phyloP scores from a whole-genome alignment of 2,797 vertebrate species.

The Prunella strophiata region DNA sequence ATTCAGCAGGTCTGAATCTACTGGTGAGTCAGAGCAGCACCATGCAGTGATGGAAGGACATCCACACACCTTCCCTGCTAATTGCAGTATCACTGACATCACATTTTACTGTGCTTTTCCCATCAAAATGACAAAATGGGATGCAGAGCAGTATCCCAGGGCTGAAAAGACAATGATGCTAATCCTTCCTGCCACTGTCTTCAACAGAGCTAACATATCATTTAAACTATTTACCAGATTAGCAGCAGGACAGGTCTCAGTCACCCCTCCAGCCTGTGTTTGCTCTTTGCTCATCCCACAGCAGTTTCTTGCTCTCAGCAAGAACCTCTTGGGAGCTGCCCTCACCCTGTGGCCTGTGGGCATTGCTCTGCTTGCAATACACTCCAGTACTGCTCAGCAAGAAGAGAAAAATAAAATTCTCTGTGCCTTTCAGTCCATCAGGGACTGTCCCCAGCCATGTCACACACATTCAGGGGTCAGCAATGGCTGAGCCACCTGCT shows the following conservation, averaged over 20 bases:
- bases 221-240: slow-evolving; percentile 19
- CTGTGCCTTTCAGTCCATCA: neutral
- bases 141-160: neutral
- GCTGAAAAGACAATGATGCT: slow-evolving; percentile 13
- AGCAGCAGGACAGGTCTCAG: neutral
- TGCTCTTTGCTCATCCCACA: neutral
- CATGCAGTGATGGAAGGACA: rapidly evolving
- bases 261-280: neutral
- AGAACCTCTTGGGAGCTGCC: neutral
- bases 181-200: slow-evolving; percentile 6
- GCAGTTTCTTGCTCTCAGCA: neutral
- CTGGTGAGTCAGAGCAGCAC: neutral
- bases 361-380: neutral
- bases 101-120: neutral
- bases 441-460: neutral
- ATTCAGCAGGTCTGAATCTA: neutral
- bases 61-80: neutral
- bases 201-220: neutral
- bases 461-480: rapidly evolving
- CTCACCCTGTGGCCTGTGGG: neutral
- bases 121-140: slow-evolving; percentile 8
- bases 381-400: neutral
- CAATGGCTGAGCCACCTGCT: neutral
- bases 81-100: neutral
- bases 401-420: neutral